Percentiles rank a stretch among this genome's conserved stretches.
Evolutionary conservation across 2,113 vertebrate species (phyloP).

Genomic region (Redunca redunca): DNA sequence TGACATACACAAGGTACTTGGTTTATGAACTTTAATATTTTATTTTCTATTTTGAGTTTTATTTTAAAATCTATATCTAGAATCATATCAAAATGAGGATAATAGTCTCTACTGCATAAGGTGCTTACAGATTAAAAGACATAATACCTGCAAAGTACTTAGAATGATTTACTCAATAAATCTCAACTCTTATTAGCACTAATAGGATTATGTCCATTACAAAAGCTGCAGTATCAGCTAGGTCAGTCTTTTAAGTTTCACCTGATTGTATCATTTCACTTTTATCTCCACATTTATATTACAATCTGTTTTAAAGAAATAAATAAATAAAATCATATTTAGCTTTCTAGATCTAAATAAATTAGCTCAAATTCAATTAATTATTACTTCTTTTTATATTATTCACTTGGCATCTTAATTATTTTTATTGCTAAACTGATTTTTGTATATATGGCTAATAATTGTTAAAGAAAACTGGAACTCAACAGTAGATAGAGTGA

Average conservation of each 20-base stretch:
- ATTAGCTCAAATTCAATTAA: not conserved
- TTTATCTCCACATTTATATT: not conserved
- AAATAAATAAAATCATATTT: not conserved
- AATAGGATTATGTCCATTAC: conserved; percentile 25
- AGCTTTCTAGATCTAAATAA: not conserved
- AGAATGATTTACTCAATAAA: not conserved
- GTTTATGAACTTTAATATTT: not conserved
- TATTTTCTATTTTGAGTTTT: not conserved
- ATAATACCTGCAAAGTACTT: conserved; percentile 14
- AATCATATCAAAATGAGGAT: not conserved
- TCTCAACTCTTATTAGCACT: not conserved
- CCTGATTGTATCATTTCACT: not conserved
- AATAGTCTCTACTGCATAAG: not conserved
- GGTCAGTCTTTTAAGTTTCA: not conserved
- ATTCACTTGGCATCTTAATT: not conserved
- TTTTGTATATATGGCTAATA: not conserved
- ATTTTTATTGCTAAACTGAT: not conserved
- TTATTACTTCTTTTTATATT: not conserved
- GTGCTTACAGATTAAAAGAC: conserved; percentile 20
- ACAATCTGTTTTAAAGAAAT: not conserved
- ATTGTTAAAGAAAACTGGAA: not conserved
- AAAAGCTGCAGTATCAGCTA: not conserved
- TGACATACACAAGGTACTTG: not conserved
- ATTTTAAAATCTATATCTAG: not conserved
- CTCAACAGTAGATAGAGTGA: not conserved